These are phyloP conservation scores for Hippoglossus hippoglossus DNA, from an alignment of 2,797 vertebrate species.

Conservation along the genomic window DNA sequence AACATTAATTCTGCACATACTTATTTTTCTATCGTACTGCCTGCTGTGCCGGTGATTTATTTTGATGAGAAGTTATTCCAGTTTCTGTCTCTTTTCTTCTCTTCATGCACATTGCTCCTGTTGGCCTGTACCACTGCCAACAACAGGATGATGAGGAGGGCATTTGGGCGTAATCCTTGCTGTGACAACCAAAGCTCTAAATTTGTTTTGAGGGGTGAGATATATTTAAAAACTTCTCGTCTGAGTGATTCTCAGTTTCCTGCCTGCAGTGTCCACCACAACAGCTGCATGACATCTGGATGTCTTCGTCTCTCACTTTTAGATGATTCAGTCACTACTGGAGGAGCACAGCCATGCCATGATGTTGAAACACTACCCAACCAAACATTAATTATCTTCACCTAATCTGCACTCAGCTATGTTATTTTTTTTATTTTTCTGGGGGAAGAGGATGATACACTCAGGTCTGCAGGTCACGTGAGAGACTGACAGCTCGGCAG, in stretches of 20 bases:
- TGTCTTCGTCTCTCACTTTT: conserved; percentile 10
- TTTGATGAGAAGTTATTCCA: conserved; percentile 30
- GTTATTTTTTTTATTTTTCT: conserved; percentile 63
- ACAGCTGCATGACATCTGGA: neutral
- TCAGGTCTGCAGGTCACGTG: conserved; percentile 68
- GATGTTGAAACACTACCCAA: conserved; percentile 93
- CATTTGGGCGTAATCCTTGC: conserved; percentile 96
- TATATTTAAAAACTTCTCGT: conserved; percentile 25
- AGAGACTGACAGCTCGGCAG: conserved; percentile 78
- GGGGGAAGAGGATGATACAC: conserved; percentile 60
- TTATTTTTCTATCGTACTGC: neutral
- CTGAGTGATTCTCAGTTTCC: conserved; percentile 2
- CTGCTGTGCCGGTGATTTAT: conserved; percentile 13
- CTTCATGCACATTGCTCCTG: conserved; percentile 73
- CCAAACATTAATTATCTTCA: conserved; percentile 90
- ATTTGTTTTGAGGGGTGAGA: conserved; percentile 96
- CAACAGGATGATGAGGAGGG: conserved; percentile 99
- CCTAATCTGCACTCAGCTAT: conserved; percentile 70
- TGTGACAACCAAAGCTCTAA: conserved; percentile 94
- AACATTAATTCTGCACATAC: neutral
- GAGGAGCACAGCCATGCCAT: conserved; percentile 93
- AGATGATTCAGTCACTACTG: conserved; percentile 96
- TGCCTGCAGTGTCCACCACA: too few relatives aligned
- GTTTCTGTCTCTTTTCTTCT: conserved; percentile 69
- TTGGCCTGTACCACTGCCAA: conserved; percentile 67